Percentiles rank a stretch among this genome's conserved stretches.
Conservation (phyloP, 53 echinoderm and acorn worm genomes). For the Luidia sarsii region DNA sequence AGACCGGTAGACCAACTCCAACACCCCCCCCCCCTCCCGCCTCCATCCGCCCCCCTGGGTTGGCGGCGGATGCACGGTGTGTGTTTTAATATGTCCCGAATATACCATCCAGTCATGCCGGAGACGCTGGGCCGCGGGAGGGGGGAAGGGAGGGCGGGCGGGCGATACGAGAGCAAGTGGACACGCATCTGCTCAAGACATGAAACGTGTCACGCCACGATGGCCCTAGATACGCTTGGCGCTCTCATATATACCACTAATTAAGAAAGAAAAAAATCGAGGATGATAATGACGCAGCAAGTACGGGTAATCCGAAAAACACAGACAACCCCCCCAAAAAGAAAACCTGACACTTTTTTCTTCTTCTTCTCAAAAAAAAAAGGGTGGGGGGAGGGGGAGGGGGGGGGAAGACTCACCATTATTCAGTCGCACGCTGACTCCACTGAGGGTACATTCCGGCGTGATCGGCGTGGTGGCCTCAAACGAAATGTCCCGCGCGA, state of each 20-base stretch:
- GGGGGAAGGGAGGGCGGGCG: background rate
- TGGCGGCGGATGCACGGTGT: background rate
- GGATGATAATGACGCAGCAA: background rate
- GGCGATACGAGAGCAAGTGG: no score
- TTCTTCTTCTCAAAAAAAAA: no score
- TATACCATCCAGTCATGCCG: no score
- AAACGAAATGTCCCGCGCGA: constrained; percentile 62
- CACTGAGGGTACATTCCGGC: constrained; percentile 37
- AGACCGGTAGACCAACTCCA: constrained; percentile 4
- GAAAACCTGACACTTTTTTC: background rate
- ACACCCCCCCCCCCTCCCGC: no score
- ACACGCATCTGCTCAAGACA: constrained; percentile 38
- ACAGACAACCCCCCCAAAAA: no score
- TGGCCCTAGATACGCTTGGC: constrained; percentile 2
- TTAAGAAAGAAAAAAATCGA: background rate
- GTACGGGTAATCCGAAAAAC: background rate
- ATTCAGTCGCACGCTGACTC: constrained; percentile 77
- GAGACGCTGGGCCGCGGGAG: no score
- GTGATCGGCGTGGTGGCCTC: constrained; percentile 63
- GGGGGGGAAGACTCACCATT: constrained; percentile 61
- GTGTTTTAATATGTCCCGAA: constrained; percentile 11
- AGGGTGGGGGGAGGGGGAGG: no score
- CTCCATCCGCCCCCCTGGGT: no score
- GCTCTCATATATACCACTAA: constrained; percentile 12
- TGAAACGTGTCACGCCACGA: constrained; percentile 15